A percentile compares a stretch with the other conserved stretches of the same genome.
Conservation (phyloP, 2,888 invertebrate genomes). For the Dicranocentrus wangi region DNA sequence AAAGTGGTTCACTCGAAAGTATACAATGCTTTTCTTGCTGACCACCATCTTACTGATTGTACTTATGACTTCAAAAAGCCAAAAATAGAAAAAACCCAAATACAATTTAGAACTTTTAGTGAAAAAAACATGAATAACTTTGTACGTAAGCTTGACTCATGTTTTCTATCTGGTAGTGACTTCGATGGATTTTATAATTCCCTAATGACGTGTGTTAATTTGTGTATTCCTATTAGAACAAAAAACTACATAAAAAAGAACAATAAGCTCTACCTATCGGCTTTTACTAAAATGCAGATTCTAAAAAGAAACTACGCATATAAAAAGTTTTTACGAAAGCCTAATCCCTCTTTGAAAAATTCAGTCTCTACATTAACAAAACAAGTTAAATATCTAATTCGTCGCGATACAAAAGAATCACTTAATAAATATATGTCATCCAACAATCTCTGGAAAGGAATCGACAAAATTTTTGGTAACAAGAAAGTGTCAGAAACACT, state of each 20-base stretch:
- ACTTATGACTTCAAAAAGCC: not conserved
- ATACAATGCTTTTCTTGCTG: not conserved
- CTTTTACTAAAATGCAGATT: not conserved
- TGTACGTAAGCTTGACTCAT: not conserved
- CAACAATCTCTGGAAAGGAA: not conserved
- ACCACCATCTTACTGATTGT: conserved; percentile 19
- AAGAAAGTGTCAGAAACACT: not conserved
- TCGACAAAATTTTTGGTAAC: not conserved
- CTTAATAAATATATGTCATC: not conserved
- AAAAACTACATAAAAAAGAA: not conserved
- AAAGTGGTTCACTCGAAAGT: not conserved
- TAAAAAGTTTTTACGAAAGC: not conserved
- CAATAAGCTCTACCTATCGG: not conserved
- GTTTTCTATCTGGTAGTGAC: not conserved
- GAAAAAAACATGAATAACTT: not conserved
- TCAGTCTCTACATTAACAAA: not conserved
- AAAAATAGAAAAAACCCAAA: not conserved
- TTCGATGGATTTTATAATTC: too few species aligned
- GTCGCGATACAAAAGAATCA: not conserved
- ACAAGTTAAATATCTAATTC: not conserved
- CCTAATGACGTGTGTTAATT: not conserved
- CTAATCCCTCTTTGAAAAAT: not conserved
- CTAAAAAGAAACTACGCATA: not conserved
- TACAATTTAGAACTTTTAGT: not conserved
- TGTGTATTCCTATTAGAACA: not conserved